Percentiles rank a stretch among this genome's conserved stretches.
Conservation (phyloP, 2,888 invertebrate genomes). For the Ethmia dodecea region DNA sequence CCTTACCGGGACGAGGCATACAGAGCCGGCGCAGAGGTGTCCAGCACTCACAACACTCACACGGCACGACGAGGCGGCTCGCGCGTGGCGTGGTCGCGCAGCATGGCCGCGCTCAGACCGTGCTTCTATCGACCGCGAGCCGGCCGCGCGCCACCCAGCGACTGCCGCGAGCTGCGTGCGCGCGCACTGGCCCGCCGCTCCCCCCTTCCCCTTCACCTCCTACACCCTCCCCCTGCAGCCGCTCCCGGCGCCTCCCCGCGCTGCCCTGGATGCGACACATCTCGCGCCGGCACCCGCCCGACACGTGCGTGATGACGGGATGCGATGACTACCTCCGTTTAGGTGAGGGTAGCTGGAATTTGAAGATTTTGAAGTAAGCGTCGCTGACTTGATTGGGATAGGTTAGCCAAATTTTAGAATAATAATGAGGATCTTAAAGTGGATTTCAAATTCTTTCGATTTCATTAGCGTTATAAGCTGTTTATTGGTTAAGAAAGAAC, state of each 20-base stretch:
- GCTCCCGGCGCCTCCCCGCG: constrained; percentile 22
- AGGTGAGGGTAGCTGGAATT: no score
- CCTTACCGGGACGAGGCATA: background rate
- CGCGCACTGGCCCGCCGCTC: constrained; percentile 55
- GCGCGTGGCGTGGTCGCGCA: constrained; percentile 59
- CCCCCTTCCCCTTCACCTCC: constrained; percentile 24
- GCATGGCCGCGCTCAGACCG: constrained; percentile 56
- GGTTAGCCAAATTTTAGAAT: no score
- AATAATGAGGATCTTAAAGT: no score
- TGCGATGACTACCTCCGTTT: no score
- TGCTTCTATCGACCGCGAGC: constrained; percentile 70
- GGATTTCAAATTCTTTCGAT: no score
- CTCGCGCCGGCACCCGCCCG: no score
- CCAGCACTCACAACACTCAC: constrained; percentile 36
- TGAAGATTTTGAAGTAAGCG: no score
- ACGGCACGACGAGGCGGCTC: constrained; percentile 48
- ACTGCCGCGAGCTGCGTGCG: constrained; percentile 62
- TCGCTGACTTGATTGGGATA: no score
- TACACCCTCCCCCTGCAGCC: constrained; percentile 17
- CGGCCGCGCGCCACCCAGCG: constrained; percentile 65
- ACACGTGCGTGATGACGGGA: no score
- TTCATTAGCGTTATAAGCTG: no score
- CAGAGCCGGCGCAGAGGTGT: constrained; percentile 22
- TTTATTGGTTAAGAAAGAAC: no score
- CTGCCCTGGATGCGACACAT: constrained; percentile 20